These are phyloP conservation scores for Zonitis immaculata DNA, from an alignment of 2,888 invertebrate genomes.

Conservation along the genomic window DNA sequence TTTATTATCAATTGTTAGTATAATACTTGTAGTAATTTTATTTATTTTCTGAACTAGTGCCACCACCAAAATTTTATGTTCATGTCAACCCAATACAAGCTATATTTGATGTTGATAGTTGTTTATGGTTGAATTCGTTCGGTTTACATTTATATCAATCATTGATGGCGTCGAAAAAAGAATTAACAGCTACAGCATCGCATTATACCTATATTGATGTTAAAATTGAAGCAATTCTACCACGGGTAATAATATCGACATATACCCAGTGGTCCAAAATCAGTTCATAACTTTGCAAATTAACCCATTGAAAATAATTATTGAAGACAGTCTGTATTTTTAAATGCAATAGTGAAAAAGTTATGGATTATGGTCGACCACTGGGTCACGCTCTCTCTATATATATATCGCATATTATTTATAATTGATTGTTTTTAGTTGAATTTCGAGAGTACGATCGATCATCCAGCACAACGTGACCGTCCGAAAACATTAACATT, in stretches of 20 bases:
- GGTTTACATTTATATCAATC: slow-evolving; percentile 80
- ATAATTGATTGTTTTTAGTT: slow-evolving; percentile 56
- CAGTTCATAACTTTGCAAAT: no score
- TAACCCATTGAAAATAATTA: no score
- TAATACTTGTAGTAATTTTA: no score
- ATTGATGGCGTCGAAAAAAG: slow-evolving; percentile 53
- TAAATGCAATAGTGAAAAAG: no score
- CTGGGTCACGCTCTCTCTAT: no score
- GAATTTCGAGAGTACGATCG: slow-evolving; percentile 70
- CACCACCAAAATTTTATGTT: slow-evolving; percentile 87
- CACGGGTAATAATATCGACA: no score
- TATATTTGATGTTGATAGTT: slow-evolving; percentile 79
- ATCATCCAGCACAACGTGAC: slow-evolving; percentile 77
- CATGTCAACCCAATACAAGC: slow-evolving; percentile 88
- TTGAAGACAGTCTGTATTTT: no score
- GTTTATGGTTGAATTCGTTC: slow-evolving; percentile 93
- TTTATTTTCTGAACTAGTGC: slow-evolving; percentile 59
- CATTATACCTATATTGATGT: slow-evolving; percentile 72
- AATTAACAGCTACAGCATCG: slow-evolving; percentile 34
- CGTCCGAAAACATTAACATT: slow-evolving; percentile 82
- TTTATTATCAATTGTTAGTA: no score
- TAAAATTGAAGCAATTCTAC: slow-evolving; percentile 88
- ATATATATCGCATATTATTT: background rate
- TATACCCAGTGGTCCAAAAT: no score
- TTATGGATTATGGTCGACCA: no score